Evolutionary conservation across 2,888 invertebrate genomes (phyloP).

Genomic region (Agapostemon virescens): DNA sequence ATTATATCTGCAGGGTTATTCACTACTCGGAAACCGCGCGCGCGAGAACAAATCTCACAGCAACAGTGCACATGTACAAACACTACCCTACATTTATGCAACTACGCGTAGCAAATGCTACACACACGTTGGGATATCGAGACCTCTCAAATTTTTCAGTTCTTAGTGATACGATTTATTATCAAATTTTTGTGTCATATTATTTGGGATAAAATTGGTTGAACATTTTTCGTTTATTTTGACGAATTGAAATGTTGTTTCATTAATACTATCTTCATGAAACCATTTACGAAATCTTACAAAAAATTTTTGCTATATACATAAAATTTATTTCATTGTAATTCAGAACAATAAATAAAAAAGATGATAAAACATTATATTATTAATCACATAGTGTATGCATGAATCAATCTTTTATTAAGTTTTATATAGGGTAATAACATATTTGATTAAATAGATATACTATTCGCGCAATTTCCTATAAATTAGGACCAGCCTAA

Average conservation of each 20-base stretch:
- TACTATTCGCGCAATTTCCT: slow-evolving; percentile 59
- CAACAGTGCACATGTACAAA: not conserved
- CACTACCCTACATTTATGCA: not conserved
- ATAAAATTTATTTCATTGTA: not conserved
- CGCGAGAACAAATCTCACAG: not conserved
- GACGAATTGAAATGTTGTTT: not conserved
- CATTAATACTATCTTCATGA: not conserved
- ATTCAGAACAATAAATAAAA: not conserved
- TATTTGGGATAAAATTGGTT: not conserved
- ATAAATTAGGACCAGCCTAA: slow-evolving; percentile 74
- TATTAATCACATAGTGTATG: slow-evolving; percentile 13
- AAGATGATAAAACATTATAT: not conserved
- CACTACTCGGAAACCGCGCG: slow-evolving; percentile 5
- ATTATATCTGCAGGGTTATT: not conserved
- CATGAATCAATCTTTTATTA: slow-evolving; percentile 51
- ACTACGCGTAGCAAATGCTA: not conserved
- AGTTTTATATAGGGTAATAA: slow-evolving; percentile 42
- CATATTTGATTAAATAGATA: slow-evolving; percentile 46
- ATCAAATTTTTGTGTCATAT: not conserved
- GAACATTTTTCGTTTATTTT: not conserved
- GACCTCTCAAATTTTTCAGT: not conserved
- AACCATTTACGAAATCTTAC: not conserved
- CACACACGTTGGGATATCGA: not conserved
- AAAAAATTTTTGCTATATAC: not conserved
- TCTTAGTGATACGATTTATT: not conserved